Evolutionary conservation across 2,888 invertebrate genomes (phyloP).

Genomic region (Cryptocheilus praepositus): DNA sequence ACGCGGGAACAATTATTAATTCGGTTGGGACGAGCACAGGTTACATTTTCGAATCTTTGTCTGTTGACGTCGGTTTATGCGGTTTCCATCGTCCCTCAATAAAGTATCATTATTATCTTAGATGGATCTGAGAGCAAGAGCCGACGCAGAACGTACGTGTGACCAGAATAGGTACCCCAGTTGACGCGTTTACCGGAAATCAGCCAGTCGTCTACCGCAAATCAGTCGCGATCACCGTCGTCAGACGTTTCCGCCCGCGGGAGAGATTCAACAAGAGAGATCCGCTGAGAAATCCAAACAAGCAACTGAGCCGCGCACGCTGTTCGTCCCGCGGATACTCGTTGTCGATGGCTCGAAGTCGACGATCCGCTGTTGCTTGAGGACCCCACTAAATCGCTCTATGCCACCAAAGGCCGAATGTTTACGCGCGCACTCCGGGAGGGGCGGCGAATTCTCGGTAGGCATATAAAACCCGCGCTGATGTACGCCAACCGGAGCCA

Average conservation of each 20-base stretch:
- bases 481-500: conserved; percentile 68
- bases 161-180: no score
- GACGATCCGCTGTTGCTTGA: conserved; percentile 32
- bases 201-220: conserved; percentile 6
- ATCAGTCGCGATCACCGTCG: background rate
- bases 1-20: no score
- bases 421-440: conserved; percentile 38
- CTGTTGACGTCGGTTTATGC: no score
- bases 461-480: conserved; percentile 66
- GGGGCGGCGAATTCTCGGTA: conserved; percentile 61
- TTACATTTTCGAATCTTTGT: no score
- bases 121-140: no score
- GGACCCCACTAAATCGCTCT: conserved; percentile 56
- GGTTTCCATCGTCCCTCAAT: no score
- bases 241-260: conserved; percentile 9
- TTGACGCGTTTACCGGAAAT: conserved; percentile 1
- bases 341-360: background rate
- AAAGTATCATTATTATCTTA: no score
- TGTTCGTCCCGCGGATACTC: no score
- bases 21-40: no score
- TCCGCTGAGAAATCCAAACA: conserved; percentile 30
- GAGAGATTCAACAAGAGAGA: background rate
- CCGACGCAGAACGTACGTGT: no score
- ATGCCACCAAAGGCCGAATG: conserved; percentile 55
- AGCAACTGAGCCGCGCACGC: conserved; percentile 14